Conservation (phyloP, 2,888 invertebrate species). For the Mesopsocus fuscifrons region DNA sequence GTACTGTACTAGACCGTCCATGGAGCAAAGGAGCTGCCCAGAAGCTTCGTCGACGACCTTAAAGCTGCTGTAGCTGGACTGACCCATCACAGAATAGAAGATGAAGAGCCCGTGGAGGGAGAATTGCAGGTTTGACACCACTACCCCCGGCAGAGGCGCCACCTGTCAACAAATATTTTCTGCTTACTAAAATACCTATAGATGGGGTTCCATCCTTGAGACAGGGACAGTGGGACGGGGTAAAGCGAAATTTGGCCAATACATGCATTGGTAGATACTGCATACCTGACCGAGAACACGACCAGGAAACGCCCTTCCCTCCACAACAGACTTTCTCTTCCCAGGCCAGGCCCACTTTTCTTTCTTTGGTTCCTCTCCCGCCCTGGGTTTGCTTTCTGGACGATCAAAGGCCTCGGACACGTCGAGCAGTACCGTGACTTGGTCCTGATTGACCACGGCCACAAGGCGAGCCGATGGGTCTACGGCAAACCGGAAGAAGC, state of each 20-base stretch:
- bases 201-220: too few species aligned
- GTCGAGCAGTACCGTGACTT: constrained; percentile 1
- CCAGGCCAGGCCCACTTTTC: constrained; percentile 6
- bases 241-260: too few species aligned
- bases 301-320: background rate
- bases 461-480: background rate
- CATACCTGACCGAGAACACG: background rate
- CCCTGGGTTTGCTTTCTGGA: background rate
- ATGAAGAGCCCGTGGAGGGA: constrained; percentile 3
- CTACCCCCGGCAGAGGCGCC: background rate
- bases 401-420: background rate
- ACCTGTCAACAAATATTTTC: too few species aligned
- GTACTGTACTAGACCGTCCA: constrained; percentile 5
- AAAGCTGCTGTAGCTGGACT: constrained; percentile 2
- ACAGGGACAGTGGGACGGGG: too few species aligned
- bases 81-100: constrained; percentile 3
- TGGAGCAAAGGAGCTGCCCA: background rate
- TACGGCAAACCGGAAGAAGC: background rate
- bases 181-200: too few species aligned
- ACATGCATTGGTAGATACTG: too few species aligned
- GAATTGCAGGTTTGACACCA: constrained; percentile 1
- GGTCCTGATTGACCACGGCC: constrained; percentile 5
- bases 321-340: background rate
- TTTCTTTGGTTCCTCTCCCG: background rate
- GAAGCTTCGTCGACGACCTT: constrained; percentile 1